A percentile compares a stretch with the other conserved stretches of the same genome.
Evolutionary conservation across 2,113 vertebrate genomes (phyloP).

Genomic region (Sebastes fasciatus): DNA sequence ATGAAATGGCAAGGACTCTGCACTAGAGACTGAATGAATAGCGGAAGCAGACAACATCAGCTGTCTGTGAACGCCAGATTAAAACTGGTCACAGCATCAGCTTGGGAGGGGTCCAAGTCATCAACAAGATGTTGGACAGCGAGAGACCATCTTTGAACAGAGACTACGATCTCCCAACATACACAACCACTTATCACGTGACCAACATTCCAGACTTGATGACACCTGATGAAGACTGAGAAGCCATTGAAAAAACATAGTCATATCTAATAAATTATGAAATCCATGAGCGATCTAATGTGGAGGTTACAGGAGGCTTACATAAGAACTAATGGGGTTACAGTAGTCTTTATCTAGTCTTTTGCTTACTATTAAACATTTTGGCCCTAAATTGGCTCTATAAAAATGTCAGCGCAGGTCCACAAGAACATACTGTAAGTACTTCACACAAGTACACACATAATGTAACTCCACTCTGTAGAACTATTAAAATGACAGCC

Average conservation of each 20-base stretch:
- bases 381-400: neutral
- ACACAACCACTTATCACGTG: neutral
- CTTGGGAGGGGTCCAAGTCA: neutral
- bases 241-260: neutral
- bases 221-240: neutral
- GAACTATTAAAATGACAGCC: conserved; percentile 3
- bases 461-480: neutral
- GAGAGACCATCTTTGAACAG: neutral
- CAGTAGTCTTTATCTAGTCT: neutral
- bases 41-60: neutral
- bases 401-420: conserved; percentile 29
- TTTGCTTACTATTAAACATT: neutral
- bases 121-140: neutral
- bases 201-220: neutral
- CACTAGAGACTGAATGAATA: neutral
- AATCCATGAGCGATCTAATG: neutral
- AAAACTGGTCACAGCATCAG: neutral
- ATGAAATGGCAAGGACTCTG: neutral
- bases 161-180: neutral
- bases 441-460: neutral
- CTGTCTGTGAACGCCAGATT: neutral
- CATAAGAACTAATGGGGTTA: neutral
- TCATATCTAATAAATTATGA: too few species aligned
- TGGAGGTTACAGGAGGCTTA: neutral
- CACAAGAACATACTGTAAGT: neutral